Evolutionary conservation across 2,113 vertebrate species (phyloP).

Genomic region (Zootoca vivipara): DNA sequence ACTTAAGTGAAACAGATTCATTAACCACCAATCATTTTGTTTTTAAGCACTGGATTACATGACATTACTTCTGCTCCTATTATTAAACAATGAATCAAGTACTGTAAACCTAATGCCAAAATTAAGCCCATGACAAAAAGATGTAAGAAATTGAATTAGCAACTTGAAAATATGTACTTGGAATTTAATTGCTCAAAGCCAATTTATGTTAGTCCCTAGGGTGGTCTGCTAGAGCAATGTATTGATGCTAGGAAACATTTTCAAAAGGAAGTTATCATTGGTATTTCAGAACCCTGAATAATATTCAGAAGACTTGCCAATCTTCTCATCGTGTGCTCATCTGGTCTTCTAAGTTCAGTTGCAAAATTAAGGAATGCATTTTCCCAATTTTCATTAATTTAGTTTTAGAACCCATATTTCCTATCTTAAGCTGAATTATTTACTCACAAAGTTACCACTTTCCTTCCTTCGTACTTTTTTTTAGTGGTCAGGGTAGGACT

Average conservation of each 20-base stretch:
- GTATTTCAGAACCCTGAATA: neutral
- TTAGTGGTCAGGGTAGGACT: neutral
- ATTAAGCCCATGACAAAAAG: constrained; percentile 1
- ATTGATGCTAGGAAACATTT: neutral
- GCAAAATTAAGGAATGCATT: neutral
- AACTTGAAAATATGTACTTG: constrained; percentile 35
- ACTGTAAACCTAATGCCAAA: constrained; percentile 18
- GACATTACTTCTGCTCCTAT: neutral
- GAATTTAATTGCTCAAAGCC: constrained; percentile 45
- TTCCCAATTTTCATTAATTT: neutral
- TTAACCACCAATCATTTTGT: constrained; percentile 61
- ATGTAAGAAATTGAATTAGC: constrained; percentile 8
- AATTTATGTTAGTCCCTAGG: neutral
- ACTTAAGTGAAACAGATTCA: constrained; percentile 42
- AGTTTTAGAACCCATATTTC: neutral
- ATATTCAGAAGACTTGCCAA: neutral
- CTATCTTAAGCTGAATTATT: neutral
- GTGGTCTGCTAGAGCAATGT: neutral
- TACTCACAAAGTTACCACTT: neutral
- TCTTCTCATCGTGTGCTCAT: neutral
- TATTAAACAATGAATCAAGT: neutral
- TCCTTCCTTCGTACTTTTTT: neutral
- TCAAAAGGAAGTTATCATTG: neutral
- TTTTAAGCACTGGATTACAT: constrained; percentile 37
- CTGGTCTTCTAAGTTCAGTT: neutral